These are phyloP conservation scores for Myotis yumanensis DNA, from an alignment of 2,113 vertebrate genomes.

Conservation along the genomic window DNA sequence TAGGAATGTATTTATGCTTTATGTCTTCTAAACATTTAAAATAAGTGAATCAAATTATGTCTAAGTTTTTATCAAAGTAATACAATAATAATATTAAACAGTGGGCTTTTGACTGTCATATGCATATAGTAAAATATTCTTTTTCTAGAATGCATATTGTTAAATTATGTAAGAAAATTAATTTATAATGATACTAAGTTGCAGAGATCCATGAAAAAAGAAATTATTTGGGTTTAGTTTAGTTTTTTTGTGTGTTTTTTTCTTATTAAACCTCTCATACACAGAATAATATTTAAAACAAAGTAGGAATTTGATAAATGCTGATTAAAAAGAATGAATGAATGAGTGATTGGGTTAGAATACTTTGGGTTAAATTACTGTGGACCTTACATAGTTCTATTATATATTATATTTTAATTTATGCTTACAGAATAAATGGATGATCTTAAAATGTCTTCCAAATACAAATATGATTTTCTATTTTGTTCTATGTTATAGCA, in stretches of 20 bases:
- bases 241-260: background rate
- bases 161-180: background rate
- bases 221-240: background rate
- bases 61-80: background rate
- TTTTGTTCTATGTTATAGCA: background rate
- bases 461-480: background rate
- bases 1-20: background rate
- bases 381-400: background rate
- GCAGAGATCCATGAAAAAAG: background rate
- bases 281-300: background rate
- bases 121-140: background rate
- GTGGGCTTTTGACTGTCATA: background rate
- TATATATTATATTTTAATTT: background rate
- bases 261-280: background rate
- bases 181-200: background rate
- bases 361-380: background rate
- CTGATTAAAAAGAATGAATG: background rate
- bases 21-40: conserved; percentile 6
- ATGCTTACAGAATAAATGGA: background rate
- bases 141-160: background rate
- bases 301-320: background rate
- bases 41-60: background rate
- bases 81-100: background rate
- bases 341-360: background rate
- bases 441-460: background rate